Evolutionary conservation across 2,113 vertebrate genomes (phyloP).

Genomic region (Cryptotis parvus): DNA sequence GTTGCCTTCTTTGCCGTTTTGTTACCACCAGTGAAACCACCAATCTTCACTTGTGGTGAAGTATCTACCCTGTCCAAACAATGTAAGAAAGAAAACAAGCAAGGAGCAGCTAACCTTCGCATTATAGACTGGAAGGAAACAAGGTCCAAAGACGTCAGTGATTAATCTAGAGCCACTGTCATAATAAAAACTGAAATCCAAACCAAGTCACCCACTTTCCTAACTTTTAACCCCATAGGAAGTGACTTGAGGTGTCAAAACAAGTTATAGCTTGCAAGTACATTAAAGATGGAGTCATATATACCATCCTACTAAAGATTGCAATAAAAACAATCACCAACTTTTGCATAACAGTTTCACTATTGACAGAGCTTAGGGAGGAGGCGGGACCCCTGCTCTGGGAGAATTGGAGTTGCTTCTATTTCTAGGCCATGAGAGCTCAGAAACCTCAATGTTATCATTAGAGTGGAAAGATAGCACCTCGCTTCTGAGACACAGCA

Average conservation of each 20-base stretch:
- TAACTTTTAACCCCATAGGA: not conserved
- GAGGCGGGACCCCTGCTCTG: not conserved
- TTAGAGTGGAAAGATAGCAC: not conserved
- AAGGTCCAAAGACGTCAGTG: not conserved
- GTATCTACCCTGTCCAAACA: not conserved
- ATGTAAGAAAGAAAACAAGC: not conserved
- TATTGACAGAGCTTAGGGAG: not conserved
- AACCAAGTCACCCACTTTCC: not conserved
- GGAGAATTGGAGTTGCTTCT: not conserved
- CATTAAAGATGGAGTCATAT: not conserved
- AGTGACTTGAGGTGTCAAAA: not conserved
- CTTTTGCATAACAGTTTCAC: not conserved
- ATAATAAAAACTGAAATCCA: not conserved
- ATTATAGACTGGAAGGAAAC: not conserved
- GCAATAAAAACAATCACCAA: not conserved
- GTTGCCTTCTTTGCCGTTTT: conserved; percentile 22
- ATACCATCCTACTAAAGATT: not conserved
- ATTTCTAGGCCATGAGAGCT: not conserved
- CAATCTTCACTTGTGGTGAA: not conserved
- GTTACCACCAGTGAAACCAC: not conserved
- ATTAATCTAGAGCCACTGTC: not conserved
- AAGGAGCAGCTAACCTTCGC: not conserved
- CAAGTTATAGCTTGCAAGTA: not conserved
- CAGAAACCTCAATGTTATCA: not conserved
- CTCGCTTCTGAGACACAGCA: not conserved